Conservation (phyloP, 1,140 invertebrate genomes). For the Nephila pilipes region DNA sequence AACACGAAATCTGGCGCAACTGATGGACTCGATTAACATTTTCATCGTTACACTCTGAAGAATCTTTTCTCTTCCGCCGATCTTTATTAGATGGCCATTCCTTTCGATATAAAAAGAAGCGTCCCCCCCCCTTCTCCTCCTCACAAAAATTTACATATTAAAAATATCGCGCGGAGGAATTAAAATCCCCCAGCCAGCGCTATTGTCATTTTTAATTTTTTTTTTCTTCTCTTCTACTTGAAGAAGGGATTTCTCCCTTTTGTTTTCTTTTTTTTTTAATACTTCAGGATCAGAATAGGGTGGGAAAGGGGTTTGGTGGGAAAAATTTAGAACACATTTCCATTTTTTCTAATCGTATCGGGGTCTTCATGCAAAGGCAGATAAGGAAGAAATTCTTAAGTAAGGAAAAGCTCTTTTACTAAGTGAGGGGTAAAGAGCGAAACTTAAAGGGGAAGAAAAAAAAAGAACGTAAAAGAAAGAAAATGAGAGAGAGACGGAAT, state of each 20-base stretch:
- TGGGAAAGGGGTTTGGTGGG: neutral
- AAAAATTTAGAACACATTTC: constrained; percentile 14
- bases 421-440: neutral
- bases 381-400: constrained; percentile 14
- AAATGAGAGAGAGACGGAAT: neutral
- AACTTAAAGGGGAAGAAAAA: neutral
- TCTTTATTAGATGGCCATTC: constrained; percentile 18
- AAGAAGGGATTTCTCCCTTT: neutral
- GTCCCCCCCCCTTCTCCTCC: too few relatives aligned
- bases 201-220: neutral
- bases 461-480: neutral
- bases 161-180: constrained; percentile 15
- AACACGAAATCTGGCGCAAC: neutral
- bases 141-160: constrained; percentile 10
- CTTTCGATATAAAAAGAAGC: too few relatives aligned
- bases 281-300: neutral
- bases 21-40: neutral
- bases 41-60: neutral
- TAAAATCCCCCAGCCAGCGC: neutral
- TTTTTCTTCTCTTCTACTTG: neutral
- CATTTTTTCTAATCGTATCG: constrained; percentile 40
- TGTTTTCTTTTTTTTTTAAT: neutral
- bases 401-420: constrained; percentile 4
- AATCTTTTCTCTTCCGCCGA: neutral
- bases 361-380: neutral